Evolutionary conservation across 1,140 invertebrate genomes (phyloP).

Genomic region (Hyphantria cunea): DNA sequence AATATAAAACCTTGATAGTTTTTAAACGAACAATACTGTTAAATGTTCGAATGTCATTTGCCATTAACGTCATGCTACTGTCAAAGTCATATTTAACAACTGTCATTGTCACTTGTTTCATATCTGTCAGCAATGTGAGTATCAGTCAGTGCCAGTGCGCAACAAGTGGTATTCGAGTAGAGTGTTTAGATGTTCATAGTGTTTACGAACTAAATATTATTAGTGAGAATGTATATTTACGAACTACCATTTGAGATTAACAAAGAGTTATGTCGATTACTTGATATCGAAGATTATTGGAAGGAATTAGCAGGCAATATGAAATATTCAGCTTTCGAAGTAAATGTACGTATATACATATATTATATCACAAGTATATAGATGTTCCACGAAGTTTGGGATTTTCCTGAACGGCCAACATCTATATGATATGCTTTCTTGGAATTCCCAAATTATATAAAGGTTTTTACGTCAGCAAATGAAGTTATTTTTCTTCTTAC

Average conservation of each 20-base stretch:
- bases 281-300: conserved; percentile 91
- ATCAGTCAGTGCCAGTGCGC: conserved; percentile 4
- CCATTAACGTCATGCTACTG: too few species aligned
- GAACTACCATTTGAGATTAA: conserved; percentile 87
- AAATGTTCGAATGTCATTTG: too few species aligned
- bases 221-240: conserved; percentile 84
- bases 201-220: too few species aligned
- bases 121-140: neutral
- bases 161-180: conserved; percentile 8
- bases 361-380: conserved; percentile 16
- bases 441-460: conserved; percentile 35
- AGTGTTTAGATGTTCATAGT: conserved; percentile 6
- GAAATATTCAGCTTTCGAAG: conserved; percentile 79
- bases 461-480: neutral
- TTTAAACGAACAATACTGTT: too few species aligned
- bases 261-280: conserved; percentile 87
- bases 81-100: neutral
- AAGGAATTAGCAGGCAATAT: conserved; percentile 86
- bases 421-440: conserved; percentile 17
- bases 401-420: conserved; percentile 43
- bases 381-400: conserved; percentile 30
- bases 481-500: neutral
- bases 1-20: too few species aligned
- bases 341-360: conserved; percentile 78
- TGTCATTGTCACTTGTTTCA: conserved; percentile 10